phyloP scores from a whole-genome alignment of 2,888 invertebrate species.

The Melieria omissa region DNA sequence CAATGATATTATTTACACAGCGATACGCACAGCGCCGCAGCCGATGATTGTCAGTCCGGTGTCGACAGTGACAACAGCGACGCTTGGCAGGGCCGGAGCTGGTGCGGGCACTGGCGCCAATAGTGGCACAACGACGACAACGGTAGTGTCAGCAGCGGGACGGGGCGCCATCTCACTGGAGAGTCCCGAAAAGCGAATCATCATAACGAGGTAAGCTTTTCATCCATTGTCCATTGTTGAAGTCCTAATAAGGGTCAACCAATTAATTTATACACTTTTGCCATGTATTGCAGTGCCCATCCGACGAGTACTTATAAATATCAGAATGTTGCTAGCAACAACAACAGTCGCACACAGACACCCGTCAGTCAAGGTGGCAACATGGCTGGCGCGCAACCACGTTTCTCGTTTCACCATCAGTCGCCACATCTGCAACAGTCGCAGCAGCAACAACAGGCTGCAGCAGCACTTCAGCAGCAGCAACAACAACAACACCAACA shows the following conservation, averaged over 20 bases:
- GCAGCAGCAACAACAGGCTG: slow-evolving; percentile 51
- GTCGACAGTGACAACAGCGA: slow-evolving; percentile 33
- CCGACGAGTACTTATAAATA: slow-evolving; percentile 54
- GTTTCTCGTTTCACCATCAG: slow-evolving; percentile 56
- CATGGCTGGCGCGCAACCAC: slow-evolving; percentile 48
- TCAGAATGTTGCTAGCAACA: slow-evolving; percentile 53
- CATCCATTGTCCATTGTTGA: neutral
- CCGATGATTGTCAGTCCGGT: slow-evolving; percentile 37
- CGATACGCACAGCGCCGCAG: slow-evolving; percentile 18
- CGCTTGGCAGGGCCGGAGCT: slow-evolving; percentile 23
- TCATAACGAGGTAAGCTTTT: slow-evolving; percentile 52
- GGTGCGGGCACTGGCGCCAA: slow-evolving; percentile 46
- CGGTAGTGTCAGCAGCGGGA: slow-evolving; percentile 43
- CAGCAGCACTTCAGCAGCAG: slow-evolving; percentile 51
- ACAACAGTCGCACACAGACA: slow-evolving; percentile 51
- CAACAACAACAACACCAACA: slow-evolving; percentile 34
- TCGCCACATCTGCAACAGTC: slow-evolving; percentile 43
- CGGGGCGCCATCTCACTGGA: slow-evolving; percentile 47
- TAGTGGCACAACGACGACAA: slow-evolving; percentile 52
- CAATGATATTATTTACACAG: slow-evolving; percentile 31
- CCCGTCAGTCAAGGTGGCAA: slow-evolving; percentile 50
- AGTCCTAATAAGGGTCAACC: neutral
- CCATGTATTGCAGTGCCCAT: slow-evolving; percentile 42
- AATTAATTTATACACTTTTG: neutral
- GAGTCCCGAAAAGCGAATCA: slow-evolving; percentile 56